phyloP scores from a whole-genome alignment of 2,113 vertebrate species.

The Gorsachius goisagi region DNA sequence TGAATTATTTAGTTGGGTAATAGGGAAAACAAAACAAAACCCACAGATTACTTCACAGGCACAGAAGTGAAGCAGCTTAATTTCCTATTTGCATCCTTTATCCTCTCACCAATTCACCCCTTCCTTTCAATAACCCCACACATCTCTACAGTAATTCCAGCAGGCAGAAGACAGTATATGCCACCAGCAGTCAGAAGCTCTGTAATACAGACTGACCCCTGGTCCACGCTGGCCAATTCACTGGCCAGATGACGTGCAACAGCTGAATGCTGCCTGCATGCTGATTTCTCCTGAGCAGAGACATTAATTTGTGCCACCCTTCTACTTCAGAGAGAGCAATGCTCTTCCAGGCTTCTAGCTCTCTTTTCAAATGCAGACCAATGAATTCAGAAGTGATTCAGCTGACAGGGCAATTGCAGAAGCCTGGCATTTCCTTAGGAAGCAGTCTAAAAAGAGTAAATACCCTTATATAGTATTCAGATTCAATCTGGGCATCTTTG shows the following conservation, averaged over 20 bases:
- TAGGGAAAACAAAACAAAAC: neutral
- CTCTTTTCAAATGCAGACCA: neutral
- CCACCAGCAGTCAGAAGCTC: neutral
- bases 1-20: neutral
- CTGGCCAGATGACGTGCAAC: neutral
- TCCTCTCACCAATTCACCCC: neutral
- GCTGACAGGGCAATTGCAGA: neutral
- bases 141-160: neutral
- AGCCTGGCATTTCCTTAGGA: constrained; percentile 34
- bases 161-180: neutral
- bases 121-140: neutral
- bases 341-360: neutral
- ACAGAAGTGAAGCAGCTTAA: neutral
- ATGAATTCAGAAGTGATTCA: neutral
- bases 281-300: neutral
- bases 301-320: neutral
- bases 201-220: accelerated
- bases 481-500: constrained; percentile 1
- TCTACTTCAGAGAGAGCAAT: neutral
- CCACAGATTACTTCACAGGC: neutral
- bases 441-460: neutral
- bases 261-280: neutral
- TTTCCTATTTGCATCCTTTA: neutral
- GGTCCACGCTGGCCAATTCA: neutral
- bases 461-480: neutral